Percentiles rank a stretch among this genome's conserved stretches.
Conservation (phyloP, 2,888 invertebrate genomes). For the Melanotus villosus region DNA sequence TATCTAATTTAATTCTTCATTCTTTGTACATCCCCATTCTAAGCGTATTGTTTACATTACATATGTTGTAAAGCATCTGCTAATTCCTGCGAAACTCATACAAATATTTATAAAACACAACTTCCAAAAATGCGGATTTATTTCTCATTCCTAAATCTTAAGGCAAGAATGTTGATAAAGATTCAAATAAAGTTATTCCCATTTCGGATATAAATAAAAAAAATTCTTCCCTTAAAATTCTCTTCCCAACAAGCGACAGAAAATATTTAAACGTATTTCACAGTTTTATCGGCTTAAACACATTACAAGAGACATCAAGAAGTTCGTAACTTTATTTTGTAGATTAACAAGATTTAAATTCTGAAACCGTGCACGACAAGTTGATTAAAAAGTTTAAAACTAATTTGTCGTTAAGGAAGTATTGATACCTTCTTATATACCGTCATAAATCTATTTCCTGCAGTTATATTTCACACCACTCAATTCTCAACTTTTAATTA, state of each 20-base stretch:
- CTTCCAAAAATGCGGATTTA: no score
- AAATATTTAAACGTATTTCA: conserved; percentile 28
- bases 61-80: no score
- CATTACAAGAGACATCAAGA: conserved; percentile 49
- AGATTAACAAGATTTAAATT: conserved; percentile 52
- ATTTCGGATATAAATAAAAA: no score
- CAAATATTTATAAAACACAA: no score
- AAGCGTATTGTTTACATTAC: no score
- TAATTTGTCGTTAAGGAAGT: conserved; percentile 64
- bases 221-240: no score
- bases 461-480: conserved; percentile 58
- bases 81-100: no score
- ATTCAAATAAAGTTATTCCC: no score
- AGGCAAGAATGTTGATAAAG: no score
- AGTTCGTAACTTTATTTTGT: conserved; percentile 49
- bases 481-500: conserved; percentile 62
- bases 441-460: conserved; percentile 65
- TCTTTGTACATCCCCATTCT: no score
- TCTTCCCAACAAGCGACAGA: neutral
- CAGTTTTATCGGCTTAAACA: conserved; percentile 56
- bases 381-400: conserved; percentile 66
- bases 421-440: conserved; percentile 65
- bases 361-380: conserved; percentile 61
- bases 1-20: no score
- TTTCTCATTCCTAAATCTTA: no score